Evolutionary conservation across 2,888 invertebrate genomes (phyloP).

Genomic region (Poecilobothrus nobilitatus): DNA sequence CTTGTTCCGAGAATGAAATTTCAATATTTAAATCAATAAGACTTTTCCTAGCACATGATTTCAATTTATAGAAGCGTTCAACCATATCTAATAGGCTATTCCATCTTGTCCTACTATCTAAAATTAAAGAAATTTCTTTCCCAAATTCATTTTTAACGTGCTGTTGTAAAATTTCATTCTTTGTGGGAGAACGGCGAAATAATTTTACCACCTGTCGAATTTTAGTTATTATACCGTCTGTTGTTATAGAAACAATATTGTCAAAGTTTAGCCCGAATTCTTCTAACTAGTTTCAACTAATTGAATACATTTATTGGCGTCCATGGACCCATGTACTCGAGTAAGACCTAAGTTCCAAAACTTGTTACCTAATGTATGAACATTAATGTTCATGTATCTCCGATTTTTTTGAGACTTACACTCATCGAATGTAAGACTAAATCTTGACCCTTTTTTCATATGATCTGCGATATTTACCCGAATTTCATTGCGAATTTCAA

Average conservation of each 20-base stretch:
- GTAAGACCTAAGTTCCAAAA: constrained; percentile 7
- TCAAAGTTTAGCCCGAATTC: neutral
- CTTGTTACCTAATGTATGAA: neutral
- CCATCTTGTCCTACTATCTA: constrained; percentile 4
- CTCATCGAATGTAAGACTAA: constrained; percentile 12
- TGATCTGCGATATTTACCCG: too few relatives aligned
- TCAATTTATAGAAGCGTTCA: neutral
- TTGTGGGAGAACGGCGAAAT: constrained; percentile 9
- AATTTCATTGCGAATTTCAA: too few relatives aligned
- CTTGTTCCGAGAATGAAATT: neutral
- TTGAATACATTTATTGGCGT: neutral
- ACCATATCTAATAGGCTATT: neutral
- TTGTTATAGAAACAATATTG: constrained; percentile 7
- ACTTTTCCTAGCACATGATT: neutral
- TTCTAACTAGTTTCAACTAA: neutral
- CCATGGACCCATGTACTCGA: constrained; percentile 1
- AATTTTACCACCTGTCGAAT: neutral
- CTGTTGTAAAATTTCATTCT: constrained; percentile 4
- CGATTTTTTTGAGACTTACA: constrained; percentile 2
- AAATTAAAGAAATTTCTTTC: constrained; percentile 10
- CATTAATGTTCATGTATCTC: constrained; percentile 2
- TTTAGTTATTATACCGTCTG: constrained; percentile 2
- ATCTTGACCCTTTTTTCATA: too few relatives aligned
- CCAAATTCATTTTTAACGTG: constrained; percentile 10
- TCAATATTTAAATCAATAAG: constrained; percentile 5